Conservation (phyloP, 1,140 invertebrate species). For the Amphibalanus amphitrite region DNA sequence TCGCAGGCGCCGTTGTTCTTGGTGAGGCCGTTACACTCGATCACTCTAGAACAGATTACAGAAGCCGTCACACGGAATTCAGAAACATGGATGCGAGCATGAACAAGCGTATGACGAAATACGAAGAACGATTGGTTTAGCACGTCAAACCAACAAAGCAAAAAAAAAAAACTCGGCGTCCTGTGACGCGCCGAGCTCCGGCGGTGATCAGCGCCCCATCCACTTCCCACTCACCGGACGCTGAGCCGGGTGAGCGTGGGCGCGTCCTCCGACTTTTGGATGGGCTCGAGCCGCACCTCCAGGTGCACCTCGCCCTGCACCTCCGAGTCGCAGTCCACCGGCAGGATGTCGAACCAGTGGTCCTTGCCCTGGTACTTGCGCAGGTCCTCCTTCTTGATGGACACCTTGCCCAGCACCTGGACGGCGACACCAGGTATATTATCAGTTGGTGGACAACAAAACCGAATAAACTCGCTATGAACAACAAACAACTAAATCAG, state of each 20-base stretch:
- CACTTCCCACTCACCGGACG: constrained; percentile 23
- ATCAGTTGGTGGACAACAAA: too few species aligned
- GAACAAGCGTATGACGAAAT: too few species aligned
- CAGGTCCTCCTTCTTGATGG: constrained; percentile 66
- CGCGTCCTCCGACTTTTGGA: constrained; percentile 22
- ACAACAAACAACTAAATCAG: too few species aligned
- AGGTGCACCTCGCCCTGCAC: constrained; percentile 41
- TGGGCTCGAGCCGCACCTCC: constrained; percentile 24
- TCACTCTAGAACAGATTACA: constrained; percentile 33
- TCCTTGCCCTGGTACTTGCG: constrained; percentile 73
- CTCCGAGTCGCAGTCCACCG: constrained; percentile 69
- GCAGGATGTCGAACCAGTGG: constrained; percentile 71
- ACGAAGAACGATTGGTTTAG: too few species aligned
- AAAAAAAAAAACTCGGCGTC: too few species aligned
- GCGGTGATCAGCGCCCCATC: too few species aligned
- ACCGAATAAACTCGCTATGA: too few species aligned
- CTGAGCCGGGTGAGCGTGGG: constrained; percentile 22
- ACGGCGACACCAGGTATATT: too few species aligned
- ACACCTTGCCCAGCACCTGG: constrained; percentile 62
- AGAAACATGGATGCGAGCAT: too few species aligned
- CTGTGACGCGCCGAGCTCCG: too few species aligned
- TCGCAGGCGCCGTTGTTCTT: constrained; percentile 79
- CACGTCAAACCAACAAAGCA: too few species aligned
- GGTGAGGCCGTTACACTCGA: constrained; percentile 71
- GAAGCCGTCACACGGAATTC: not conserved